Evolutionary conservation across 1,140 invertebrate genomes (phyloP), one percentile per base, ranked within the genome.

Genomic region (Cepaea nemoralis): DNA sequence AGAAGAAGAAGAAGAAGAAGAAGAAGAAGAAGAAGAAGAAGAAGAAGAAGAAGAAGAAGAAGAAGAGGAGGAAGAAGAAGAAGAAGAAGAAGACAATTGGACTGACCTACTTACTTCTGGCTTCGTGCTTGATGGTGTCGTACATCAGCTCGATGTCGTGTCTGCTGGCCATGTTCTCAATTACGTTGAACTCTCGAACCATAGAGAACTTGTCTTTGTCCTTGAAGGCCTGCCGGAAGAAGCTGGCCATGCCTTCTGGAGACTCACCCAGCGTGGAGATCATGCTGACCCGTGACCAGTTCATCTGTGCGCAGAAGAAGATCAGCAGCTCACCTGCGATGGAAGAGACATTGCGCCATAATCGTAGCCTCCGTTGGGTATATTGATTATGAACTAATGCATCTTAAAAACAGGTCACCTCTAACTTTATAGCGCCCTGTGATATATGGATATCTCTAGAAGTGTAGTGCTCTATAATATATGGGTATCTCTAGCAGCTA

Each of bases 71-170:
- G 19, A 80, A 35, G 27, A 40, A 14, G 24, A 39, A 14, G 45
- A 3, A 80, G 0, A 80, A 31, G 27, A 37, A 31, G 39, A 77
- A 14, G 19, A 50, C 10, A 10, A 45, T 14, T 19, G 76, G 24
- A 22, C 1, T 1, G 3, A 31, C 0, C 16, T 37, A 67, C 74
- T 39, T 82, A 87, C 86, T 83, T 85, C 86, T 83, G 5, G 85
- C 74, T 70, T 84, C 82, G 42, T 70, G 63, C 59, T 83, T 84
- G 31, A 86, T 83, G 24, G 81, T 75, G 8, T 27, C 45, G 48
- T 84, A 82, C 59, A 84, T 85, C 16, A 76, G 42, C 24, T 80
- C 42, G 27, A 87, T 81, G 19, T 81, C 59, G 2, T 48, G 40
- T 1, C 77, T 75, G 14, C 19, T 83, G 3, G 74, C 83, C 0